Conservation (phyloP, 2,888 invertebrate species). For the Mythimna pallens region DNA sequence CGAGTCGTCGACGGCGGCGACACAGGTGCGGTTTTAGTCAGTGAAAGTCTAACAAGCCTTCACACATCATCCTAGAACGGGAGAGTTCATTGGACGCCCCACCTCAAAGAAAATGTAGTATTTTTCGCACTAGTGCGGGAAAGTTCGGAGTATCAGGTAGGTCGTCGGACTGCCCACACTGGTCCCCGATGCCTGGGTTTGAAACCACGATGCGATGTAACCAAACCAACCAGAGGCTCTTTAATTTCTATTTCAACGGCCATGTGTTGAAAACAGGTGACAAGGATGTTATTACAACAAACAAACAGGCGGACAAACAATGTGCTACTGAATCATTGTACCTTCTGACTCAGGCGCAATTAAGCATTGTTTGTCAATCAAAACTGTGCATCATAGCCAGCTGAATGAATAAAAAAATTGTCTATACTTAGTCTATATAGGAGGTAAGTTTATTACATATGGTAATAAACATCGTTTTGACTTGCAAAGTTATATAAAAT, state of each 20-base stretch:
- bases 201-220: neutral
- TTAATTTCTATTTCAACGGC: slow-evolving; percentile 17
- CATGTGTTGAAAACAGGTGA: slow-evolving; percentile 12
- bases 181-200: no score
- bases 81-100: no score
- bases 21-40: no score
- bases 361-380: slow-evolving; percentile 41
- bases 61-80: no score
- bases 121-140: no score
- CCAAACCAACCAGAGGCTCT: neutral
- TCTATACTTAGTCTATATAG: neutral
- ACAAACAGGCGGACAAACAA: slow-evolving; percentile 37
- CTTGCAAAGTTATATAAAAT: neutral
- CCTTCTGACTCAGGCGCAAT: slow-evolving; percentile 4
- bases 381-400: slow-evolving; percentile 8
- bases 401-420: neutral
- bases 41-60: no score
- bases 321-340: slow-evolving; percentile 42
- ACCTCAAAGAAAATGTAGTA: no score
- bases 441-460: no score
- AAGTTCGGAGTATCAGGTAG: no score
- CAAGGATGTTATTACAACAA: slow-evolving; percentile 41
- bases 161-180: no score
- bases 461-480: neutral
- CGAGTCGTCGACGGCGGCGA: no score